Percentiles rank a stretch among this genome's conserved stretches.
Conservation (phyloP, 2,797 vertebrate genomes). For the Crossoptilon crossoptilon region DNA sequence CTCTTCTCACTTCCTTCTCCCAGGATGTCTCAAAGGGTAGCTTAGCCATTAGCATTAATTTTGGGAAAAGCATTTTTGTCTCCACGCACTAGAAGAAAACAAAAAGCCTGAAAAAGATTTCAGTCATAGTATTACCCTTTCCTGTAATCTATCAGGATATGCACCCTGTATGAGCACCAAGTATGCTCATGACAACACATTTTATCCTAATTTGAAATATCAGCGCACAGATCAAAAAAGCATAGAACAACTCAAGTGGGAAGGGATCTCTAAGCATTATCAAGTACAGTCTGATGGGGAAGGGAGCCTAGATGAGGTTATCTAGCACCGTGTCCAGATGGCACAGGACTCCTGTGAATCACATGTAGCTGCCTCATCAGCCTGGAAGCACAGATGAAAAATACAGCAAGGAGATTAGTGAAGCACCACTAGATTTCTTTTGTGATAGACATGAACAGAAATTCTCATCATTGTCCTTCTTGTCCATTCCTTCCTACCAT, state of each 20-base stretch:
- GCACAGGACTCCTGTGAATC: neutral
- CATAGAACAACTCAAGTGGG: neutral
- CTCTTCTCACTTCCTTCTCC: neutral
- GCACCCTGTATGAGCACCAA: too few relatives aligned
- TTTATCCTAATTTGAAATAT: neutral
- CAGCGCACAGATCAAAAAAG: neutral
- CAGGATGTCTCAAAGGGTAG: neutral
- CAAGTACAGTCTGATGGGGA: neutral
- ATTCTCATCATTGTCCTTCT: neutral
- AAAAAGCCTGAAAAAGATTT: neutral
- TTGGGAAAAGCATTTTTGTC: neutral
- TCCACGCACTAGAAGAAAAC: neutral
- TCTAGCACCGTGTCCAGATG: neutral
- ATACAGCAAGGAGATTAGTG: neutral
- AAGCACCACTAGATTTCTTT: neutral
- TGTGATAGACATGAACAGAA: neutral
- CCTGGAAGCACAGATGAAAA: neutral
- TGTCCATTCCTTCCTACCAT: neutral
- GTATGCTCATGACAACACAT: neutral
- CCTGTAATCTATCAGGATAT: neutral
- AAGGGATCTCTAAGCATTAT: neutral
- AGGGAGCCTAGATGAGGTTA: neutral
- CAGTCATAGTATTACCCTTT: neutral
- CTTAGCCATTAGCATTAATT: neutral
- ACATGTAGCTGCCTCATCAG: neutral